Base-by-base conservation (phyloP, 2,797 vertebrate genomes). In the Syndactyla subalaris region DNA sequence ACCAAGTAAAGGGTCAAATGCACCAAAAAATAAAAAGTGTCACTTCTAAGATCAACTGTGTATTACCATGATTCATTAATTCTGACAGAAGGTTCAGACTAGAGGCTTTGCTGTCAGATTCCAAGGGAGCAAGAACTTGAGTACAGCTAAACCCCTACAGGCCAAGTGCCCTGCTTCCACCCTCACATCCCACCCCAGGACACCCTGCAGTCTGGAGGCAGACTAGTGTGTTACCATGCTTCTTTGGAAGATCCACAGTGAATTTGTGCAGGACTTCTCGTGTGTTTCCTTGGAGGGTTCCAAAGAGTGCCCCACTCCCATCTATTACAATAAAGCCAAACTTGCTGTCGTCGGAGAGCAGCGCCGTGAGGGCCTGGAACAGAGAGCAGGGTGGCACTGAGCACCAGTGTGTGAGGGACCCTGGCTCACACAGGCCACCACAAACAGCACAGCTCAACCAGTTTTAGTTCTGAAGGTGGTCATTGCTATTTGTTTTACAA, bases 261-360 rank as follows among this genome's bases (percentile, higher is more conserved):
- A 99, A 99, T 97, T 99, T 99, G 98, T 99, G 99, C 96, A 99
- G 98, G 96, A 99, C 99, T 98, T 99, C 99, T 97, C 99, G 98
- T 86, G 99, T 99, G 98, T 99, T 99, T 96, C 99, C 99, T 98
- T 99, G 99, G 70, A 99, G 98, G 29, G 99, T 99, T 97, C 99
- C 99, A 91, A 99, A 99, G 95, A 99, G 98, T 36, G 99, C 99
- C 89, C 99, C 99, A 29, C 99, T 99, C 61, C 99, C 99, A 73
- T 99, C 99, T 97, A 99, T 99, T 97, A 99, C 99, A 91, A 99
- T 99, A 94, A 99, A 99, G 96, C 99, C 99, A 98, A 99, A 99
- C 97, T 99, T 99, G 97, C 99, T 99, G 98, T 99, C 99, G 4
- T 99, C 99, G 10, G 99, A 99, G 88, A 99, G 98, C 92, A 99